Evolutionary conservation across 2,888 invertebrate genomes (phyloP), one percentile per base, ranked within the genome.

Genomic region (Polyommatus iphigenia): DNA sequence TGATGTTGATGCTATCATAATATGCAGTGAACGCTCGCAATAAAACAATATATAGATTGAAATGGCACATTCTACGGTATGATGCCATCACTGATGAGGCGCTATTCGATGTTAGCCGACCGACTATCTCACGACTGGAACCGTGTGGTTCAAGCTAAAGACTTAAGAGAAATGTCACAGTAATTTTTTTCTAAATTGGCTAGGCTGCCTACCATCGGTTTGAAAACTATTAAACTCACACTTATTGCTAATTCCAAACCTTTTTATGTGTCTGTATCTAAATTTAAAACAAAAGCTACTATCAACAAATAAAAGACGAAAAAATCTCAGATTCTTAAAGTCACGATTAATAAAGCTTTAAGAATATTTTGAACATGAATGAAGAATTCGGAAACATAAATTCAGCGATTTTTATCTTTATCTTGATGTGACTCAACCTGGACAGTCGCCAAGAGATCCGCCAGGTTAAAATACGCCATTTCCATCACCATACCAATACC

Each of bases 71-170:
- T 62, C 80, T 73, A 79, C 77, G 75, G 71, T 77, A 72, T 57
- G 78, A 77, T 71, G 76, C 13, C 76, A 75, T 78, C 82, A 84
- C 90, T 91, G 91, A 91, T 87, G 91, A 91, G 90, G 91, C 90
- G 86, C 78, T 80, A 80, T 86, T 89, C 86, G 88, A 84, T 86
- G 84, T 83, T 83, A 83, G 81, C 89, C 90, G 90, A 86, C 89
- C 90, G 90, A 86, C 90, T 84, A 84, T 90, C 90, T 87, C 90
- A 90, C 90, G 90, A 83, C 80, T 78, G 81, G 78, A 79, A 76
- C 79, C 78, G 75, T 73, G 78, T 71, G 78, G 54, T 72, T 24
- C 77, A 82, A 80, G 78, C 77, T 77, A 82, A 36, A 78, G 62
- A 79, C 24, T 24, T 24, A 24, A 24, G 24, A 80, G 80, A 62